Evolutionary conservation across 2,888 invertebrate genomes (phyloP), one percentile per base, ranked within the genome.

Genomic region (Sinhomidia bicolor): DNA sequence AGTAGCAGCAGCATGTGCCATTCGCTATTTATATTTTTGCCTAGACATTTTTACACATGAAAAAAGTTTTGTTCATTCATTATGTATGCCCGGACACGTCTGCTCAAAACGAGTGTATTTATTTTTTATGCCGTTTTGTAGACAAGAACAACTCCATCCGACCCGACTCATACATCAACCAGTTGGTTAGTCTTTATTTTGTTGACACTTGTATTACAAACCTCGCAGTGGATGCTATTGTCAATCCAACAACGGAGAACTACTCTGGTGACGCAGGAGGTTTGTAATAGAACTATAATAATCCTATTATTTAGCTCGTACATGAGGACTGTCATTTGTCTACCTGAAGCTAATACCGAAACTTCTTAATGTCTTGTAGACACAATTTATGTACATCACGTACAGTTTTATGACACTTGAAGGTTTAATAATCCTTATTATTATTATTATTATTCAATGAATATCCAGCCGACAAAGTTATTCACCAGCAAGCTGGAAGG

Each of bases 151-250:
- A 88, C 80, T 81, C 84, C 32, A 84, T 88, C 47, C 79, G 65
- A 74, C 78, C 84, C 44, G 89, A 90, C 85, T 23, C 80, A 60
- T 71, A 41, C 41, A 78, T 91, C 80, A 91, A 91, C 86, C 88
- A 88, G 57, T 82, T 86, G 74, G 89, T 91, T 41, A 90, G 90
- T 80, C 88, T 90, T 65, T 91, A 88, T 80, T 90, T 89, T 47
- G 88, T 87, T 60, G 90, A 91, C 82, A 83, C 83, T 41, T 89
- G 88, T 74, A 89, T 91, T 78, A 83, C 89, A n/a, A 85, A 84
- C 29, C 60, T 91, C 0, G 82, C 83, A 29, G 90, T 90, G 62
- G 91, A 91, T 80, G 89, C 89, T 51, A 83, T 91, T 83, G 91
- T 91, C 60, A 89, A 89, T 41, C 89, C 90, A n/a, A 89, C 90